phyloP scores from a whole-genome alignment of 2,888 invertebrate genomes.

The Hedychridium roseum region DNA sequence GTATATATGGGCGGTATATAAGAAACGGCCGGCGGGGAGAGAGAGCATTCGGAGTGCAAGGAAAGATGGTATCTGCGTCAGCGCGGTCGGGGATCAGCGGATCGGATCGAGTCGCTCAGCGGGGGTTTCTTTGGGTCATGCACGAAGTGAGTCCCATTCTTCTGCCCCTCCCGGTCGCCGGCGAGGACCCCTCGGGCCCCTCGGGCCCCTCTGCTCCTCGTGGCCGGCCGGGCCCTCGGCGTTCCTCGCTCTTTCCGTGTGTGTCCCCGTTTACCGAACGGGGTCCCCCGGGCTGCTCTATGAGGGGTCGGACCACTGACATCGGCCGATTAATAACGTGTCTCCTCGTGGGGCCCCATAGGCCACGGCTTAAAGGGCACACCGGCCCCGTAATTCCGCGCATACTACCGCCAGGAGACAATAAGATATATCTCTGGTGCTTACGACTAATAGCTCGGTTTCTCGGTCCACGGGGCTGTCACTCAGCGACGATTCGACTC shows the following conservation, averaged over 20 bases:
- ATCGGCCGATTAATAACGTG: constrained; percentile 57
- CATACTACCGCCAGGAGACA: constrained; percentile 38
- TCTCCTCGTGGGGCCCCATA: constrained; percentile 44
- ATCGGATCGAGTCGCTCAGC: constrained; percentile 62
- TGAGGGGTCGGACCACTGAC: constrained; percentile 58
- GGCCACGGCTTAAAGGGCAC: constrained; percentile 34
- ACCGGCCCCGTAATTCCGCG: constrained; percentile 26
- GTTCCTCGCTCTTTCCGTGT: not conserved
- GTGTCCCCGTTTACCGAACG: constrained; percentile 36
- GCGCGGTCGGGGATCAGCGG: constrained; percentile 62
- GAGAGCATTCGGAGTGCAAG: constrained; percentile 52
- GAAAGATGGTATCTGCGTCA: constrained; percentile 61
- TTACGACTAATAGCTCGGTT: constrained; percentile 48
- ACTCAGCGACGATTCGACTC: constrained; percentile 4
- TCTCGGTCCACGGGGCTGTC: constrained; percentile 22
- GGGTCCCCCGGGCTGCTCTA: constrained; percentile 51
- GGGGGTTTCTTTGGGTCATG: constrained; percentile 63
- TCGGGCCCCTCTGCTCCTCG: constrained; percentile 17
- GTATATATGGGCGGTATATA: constrained; percentile 45
- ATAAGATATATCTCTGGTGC: constrained; percentile 51
- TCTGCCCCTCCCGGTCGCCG: constrained; percentile 34
- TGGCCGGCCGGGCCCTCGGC: not conserved
- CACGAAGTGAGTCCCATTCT: constrained; percentile 60
- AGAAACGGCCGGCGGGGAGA: constrained; percentile 47
- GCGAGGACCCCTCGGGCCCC: constrained; percentile 22